Percentiles rank a stretch among this genome's conserved stretches.
phyloP scores from a whole-genome alignment of 2,797 vertebrate species.

The Eidolon dupreanum region DNA sequence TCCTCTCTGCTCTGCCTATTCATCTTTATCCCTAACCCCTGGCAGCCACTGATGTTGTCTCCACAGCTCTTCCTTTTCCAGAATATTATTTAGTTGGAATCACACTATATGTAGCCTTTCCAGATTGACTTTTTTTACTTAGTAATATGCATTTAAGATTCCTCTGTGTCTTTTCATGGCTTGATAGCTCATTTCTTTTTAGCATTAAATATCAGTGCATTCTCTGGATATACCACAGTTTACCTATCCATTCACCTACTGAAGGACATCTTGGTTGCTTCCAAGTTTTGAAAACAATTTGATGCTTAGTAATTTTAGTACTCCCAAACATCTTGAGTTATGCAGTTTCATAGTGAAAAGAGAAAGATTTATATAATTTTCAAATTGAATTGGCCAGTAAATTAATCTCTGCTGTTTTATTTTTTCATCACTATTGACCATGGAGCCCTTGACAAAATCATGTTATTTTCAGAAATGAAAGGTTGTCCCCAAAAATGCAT shows the following conservation, averaged over 20 bases:
- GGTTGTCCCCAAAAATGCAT: not conserved
- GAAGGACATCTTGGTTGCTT: not conserved
- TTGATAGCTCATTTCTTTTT: not conserved
- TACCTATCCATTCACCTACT: not conserved
- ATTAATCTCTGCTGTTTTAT: slow-evolving; percentile 59
- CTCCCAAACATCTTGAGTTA: slow-evolving; percentile 13
- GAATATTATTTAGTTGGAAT: not conserved
- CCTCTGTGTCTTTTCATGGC: not conserved
- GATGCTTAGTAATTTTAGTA: not conserved
- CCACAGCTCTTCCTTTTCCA: not conserved
- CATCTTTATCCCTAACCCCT: not conserved
- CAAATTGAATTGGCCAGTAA: slow-evolving; percentile 46
- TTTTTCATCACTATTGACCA: slow-evolving; percentile 33
- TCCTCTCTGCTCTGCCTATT: not conserved
- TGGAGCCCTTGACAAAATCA: slow-evolving; percentile 41
- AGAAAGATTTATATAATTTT: slow-evolving; percentile 47
- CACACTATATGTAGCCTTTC: not conserved
- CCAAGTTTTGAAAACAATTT: not conserved
- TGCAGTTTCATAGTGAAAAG: slow-evolving; percentile 33
- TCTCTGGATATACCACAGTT: not conserved
- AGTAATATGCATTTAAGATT: not conserved
- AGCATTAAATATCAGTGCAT: not conserved
- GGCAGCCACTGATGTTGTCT: not conserved
- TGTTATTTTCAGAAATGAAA: slow-evolving; percentile 49
- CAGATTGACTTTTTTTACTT: not conserved